Conservation (phyloP, 2,888 invertebrate genomes). For the Pyralis farinalis region DNA sequence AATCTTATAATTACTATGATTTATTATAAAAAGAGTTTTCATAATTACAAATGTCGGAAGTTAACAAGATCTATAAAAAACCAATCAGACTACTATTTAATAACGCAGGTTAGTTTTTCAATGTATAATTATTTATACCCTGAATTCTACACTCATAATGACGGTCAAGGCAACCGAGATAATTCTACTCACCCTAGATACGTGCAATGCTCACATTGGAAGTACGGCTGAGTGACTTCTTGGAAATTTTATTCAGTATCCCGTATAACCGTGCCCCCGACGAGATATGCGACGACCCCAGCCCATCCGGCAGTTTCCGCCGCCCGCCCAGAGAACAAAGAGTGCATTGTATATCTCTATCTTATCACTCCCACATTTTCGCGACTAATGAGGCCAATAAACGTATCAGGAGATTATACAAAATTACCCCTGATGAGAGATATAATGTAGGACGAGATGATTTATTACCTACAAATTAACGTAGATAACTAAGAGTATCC, state of each 20-base stretch:
- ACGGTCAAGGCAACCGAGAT: background rate
- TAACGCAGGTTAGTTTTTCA: too few relatives aligned
- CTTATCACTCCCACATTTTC: constrained; percentile 74
- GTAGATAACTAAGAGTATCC: background rate
- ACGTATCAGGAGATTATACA: constrained; percentile 53
- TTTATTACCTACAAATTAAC: constrained; percentile 32
- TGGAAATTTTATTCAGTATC: constrained; percentile 24
- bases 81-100: too few relatives aligned
- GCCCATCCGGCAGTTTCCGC: constrained; percentile 39
- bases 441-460: constrained; percentile 33
- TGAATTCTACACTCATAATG: too few relatives aligned
- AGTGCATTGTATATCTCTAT: constrained; percentile 63
- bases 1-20: too few relatives aligned
- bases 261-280: constrained; percentile 10
- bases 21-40: too few relatives aligned
- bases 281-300: constrained; percentile 10
- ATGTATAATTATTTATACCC: too few relatives aligned
- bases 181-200: background rate
- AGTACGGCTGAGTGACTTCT: constrained; percentile 22
- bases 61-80: too few relatives aligned
- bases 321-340: constrained; percentile 40
- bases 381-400: constrained; percentile 69
- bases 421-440: constrained; percentile 41
- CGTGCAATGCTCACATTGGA: constrained; percentile 11
- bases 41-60: too few relatives aligned